Conservation (phyloP, 2,797 vertebrate species). For the Epinephelus coioides region DNA sequence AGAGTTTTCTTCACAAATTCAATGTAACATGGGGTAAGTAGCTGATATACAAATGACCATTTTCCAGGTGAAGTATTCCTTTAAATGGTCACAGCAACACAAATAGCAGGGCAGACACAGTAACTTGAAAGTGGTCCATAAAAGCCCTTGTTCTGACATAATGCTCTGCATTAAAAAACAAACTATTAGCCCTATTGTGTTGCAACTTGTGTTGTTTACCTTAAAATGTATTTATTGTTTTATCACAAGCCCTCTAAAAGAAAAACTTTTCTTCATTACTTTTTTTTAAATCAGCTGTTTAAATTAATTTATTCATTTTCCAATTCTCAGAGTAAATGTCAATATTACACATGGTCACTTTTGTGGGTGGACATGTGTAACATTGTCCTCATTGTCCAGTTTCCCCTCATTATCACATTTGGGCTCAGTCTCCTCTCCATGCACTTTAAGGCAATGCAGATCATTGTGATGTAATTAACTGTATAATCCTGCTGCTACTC, state of each 20-base stretch:
- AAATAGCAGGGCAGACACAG: background rate
- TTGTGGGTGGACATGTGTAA: background rate
- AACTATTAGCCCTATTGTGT: background rate
- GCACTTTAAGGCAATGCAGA: conserved; percentile 86
- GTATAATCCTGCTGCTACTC: conserved; percentile 43
- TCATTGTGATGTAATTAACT: conserved; percentile 38
- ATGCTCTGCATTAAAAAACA: background rate
- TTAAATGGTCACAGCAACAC: background rate
- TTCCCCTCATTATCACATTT: background rate
- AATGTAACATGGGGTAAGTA: too few species aligned
- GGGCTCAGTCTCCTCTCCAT: conserved; percentile 72
- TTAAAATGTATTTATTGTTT: background rate
- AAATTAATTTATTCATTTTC: background rate
- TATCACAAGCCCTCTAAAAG: background rate
- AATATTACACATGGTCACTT: background rate
- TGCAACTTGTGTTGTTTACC: background rate
- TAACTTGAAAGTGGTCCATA: background rate
- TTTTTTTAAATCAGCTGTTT: background rate
- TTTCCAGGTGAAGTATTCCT: too few species aligned
- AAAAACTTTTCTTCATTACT: background rate
- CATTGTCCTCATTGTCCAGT: background rate
- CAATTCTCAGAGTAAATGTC: background rate
- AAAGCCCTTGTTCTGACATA: background rate
- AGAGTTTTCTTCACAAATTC: too few species aligned
- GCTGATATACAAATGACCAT: too few species aligned